Percentiles rank a stretch among this genome's conserved stretches.
phyloP scores from a whole-genome alignment of 2,797 vertebrate species.

The Xerus rutilus region DNA sequence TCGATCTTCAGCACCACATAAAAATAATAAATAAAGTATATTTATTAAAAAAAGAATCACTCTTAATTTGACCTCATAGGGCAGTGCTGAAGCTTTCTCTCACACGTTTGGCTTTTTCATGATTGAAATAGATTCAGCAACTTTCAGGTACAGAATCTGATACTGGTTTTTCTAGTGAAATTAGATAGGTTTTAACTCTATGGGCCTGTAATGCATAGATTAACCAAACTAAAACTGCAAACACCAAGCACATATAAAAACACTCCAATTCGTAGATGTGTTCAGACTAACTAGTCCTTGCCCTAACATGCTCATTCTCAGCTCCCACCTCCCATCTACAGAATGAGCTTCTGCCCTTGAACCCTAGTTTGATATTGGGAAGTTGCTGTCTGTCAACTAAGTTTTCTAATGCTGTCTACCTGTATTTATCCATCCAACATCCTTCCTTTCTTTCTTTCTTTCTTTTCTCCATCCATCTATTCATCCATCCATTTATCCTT shows the following conservation, averaged over 20 bases:
- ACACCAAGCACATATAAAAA: background rate
- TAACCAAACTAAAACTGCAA: constrained; percentile 2
- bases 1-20: too few relatives aligned
- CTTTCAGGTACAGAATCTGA: background rate
- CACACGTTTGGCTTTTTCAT: background rate
- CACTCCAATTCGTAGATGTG: background rate
- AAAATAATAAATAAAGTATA: background rate
- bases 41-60: background rate
- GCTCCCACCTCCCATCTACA: background rate
- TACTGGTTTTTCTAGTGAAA: background rate
- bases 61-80: background rate
- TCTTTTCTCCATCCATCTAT: too few relatives aligned
- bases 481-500: background rate
- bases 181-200: background rate
- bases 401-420: background rate
- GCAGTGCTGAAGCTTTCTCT: background rate
- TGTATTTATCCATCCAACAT: background rate
- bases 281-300: background rate
- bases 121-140: background rate
- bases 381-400: background rate
- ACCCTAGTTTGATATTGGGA: background rate
- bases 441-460: background rate
- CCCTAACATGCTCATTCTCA: background rate
- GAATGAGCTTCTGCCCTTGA: background rate
- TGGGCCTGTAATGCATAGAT: background rate